These are phyloP conservation scores for Sinodicranocentrus sp. DNA, from an alignment of 2,888 invertebrate species.

Conservation along the genomic window DNA sequence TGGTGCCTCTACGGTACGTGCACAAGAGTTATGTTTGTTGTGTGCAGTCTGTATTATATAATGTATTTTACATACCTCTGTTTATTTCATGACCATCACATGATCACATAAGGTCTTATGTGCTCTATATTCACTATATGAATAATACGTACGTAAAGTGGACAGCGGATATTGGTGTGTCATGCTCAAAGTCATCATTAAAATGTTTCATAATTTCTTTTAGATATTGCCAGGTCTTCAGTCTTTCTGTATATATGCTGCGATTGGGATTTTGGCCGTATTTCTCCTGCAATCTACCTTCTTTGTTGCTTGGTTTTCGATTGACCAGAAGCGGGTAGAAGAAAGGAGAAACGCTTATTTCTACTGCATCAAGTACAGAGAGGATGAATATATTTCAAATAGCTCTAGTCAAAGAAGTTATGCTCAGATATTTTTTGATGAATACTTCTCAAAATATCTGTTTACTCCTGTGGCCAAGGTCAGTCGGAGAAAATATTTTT, in stretches of 20 bases:
- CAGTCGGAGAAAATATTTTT: not conserved
- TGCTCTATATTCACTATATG: too few species aligned
- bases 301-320: conserved; percentile 87
- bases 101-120: too few species aligned
- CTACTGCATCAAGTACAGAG: too few species aligned
- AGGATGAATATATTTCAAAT: too few species aligned
- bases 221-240: conserved; percentile 88
- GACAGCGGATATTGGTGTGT: conserved; percentile 71
- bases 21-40: not conserved
- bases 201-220: conserved; percentile 72
- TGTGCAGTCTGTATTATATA: not conserved
- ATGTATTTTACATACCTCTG: not conserved
- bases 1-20: too few species aligned
- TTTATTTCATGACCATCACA: too few species aligned
- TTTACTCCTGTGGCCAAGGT: conserved; percentile 68
- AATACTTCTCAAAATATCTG: conserved; percentile 77
- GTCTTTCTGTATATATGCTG: conserved; percentile 90
- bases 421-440: conserved; percentile 77
- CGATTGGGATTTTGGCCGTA: conserved; percentile 86
- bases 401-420: conserved; percentile 77
- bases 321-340: conserved; percentile 85
- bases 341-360: conserved; percentile 84
- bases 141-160: too few species aligned
- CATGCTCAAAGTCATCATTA: not conserved
- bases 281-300: conserved; percentile 89